These are phyloP conservation scores for Acipenser transmontanus DNA, from an alignment of 2,797 vertebrate genomes.

Conservation along the genomic window DNA sequence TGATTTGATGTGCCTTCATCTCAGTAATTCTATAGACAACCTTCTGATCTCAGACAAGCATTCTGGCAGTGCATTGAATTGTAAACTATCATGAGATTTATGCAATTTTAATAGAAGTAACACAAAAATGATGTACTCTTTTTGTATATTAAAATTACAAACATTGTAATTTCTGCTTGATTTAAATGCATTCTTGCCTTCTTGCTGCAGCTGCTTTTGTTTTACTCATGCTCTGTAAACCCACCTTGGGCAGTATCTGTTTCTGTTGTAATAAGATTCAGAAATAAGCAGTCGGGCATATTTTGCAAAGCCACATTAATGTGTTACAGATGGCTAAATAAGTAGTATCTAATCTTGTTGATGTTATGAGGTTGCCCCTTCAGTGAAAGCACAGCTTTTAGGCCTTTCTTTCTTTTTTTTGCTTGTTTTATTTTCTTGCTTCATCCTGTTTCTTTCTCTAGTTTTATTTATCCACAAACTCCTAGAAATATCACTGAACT, in stretches of 20 bases:
- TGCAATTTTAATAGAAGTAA: neutral
- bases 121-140: neutral
- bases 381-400: neutral
- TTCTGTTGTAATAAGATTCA: neutral
- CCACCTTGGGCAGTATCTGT: neutral
- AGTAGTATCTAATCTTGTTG: neutral
- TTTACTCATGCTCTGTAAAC: neutral
- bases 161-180: neutral
- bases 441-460: too few species aligned
- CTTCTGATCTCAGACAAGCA: too few species aligned
- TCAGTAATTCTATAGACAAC: too few species aligned
- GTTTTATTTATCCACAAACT: too few species aligned
- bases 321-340: neutral
- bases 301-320: neutral
- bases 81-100: neutral
- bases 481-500: too few species aligned
- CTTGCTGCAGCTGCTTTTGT: neutral
- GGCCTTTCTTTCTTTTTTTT: neutral
- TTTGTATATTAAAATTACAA: too few species aligned
- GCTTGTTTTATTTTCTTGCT: neutral
- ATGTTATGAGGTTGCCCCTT: constrained; percentile 1
- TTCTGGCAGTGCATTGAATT: too few species aligned
- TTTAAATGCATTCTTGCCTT: neutral
- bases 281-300: neutral
- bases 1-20: too few species aligned